These are phyloP conservation scores for Peromyscus eremicus DNA, from an alignment of 2,797 vertebrate species.

Conservation along the genomic window DNA sequence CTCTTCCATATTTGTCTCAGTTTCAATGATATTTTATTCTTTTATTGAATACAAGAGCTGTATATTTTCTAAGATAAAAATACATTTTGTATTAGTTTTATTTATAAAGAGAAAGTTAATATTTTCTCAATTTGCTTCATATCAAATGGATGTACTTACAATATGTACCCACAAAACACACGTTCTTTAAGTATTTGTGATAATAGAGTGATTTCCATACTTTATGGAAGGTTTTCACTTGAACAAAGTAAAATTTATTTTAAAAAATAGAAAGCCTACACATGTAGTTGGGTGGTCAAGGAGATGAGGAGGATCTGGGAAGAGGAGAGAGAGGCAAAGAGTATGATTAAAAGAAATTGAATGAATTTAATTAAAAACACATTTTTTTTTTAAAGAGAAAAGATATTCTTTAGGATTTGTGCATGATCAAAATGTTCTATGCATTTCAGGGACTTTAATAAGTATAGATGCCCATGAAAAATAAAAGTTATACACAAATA, in stretches of 20 bases:
- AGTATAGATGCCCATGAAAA: not conserved
- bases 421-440: not conserved
- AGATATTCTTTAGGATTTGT: slow-evolving; percentile 9
- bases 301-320: no score
- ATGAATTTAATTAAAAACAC: not conserved
- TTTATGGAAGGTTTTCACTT: slow-evolving; percentile 62
- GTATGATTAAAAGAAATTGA: not conserved
- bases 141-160: not conserved
- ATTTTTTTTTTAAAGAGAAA: not conserved
- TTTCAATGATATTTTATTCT: no score
- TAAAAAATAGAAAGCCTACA: not conserved
- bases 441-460: not conserved
- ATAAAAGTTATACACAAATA: slow-evolving; percentile 19
- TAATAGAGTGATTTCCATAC: slow-evolving; percentile 23
- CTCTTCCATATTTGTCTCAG: no score
- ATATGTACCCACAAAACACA: not conserved
- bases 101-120: no score
- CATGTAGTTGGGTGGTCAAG: not conserved
- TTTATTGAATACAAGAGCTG: no score
- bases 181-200: slow-evolving; percentile 32
- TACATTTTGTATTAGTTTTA: no score
- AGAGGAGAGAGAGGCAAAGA: not conserved
- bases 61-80: no score
- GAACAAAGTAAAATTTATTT: not conserved
- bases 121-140: slow-evolving; percentile 23